Evolutionary conservation across 2,113 vertebrate species (phyloP), one percentile per base, ranked within the genome.

Genomic region (Epinephelus moara): DNA sequence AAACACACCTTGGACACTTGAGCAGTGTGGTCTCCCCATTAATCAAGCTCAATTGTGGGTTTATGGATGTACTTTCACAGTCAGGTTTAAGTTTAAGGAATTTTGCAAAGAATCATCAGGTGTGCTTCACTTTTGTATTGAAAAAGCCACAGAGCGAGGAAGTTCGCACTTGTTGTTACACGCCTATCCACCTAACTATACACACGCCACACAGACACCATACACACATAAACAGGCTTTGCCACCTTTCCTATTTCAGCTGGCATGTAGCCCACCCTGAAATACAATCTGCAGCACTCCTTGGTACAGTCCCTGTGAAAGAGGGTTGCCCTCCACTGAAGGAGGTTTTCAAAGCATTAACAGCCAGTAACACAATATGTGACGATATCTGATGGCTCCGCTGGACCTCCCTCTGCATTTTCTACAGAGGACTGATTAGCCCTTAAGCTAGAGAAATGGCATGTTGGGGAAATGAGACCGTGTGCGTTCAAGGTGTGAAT

Each of bases 251-350:
- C 30, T 40, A 84, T 80, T 89, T 82, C 21, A 61, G 56, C 70
- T 93, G 92, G 93, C 91, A 70, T 37, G 19, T 2, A 62, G 87
- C 90, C 93, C 66, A 75, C 47, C 40, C 63, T 90, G 94, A 92
- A 94, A 95, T 75, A 64, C 76, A 88, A 93, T 90, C 89, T 87
- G 73, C 79, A 88, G 47, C 81, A 80, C 86, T 86, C 88, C 88
- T 56, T 86, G 77, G 69, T 86, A 80, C 80, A 81, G 77, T 57
- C 66, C 60, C 79, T 78, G 78, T 85, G 78, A 70, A 78, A 84
- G 83, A 93, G 92, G 90, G 83, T 78, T 93, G 85, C 82, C 89
- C 91, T 93, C 85, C 87, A 86, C 82, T 93, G 88, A 92, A 91
- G 70, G 85, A 91, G 82, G 71, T 86, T 90, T 92, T 91, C 80